Percentiles rank a stretch among this genome's conserved stretches.
Conservation (phyloP, 2,888 invertebrate genomes). For the Neoscelio sp. region DNA sequence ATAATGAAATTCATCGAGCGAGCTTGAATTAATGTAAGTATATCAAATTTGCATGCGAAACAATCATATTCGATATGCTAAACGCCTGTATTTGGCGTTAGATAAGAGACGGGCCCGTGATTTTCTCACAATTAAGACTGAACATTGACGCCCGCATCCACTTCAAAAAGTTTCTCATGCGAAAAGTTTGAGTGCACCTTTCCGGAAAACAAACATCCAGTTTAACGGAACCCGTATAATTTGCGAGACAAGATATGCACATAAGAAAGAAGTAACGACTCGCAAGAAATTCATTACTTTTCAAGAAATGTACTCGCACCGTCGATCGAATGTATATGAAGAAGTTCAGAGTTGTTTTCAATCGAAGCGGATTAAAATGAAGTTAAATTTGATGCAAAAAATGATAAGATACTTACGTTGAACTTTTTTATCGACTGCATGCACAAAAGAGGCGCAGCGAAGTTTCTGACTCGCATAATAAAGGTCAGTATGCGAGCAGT, state of each 20-base stretch:
- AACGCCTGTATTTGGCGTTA: constrained; percentile 23
- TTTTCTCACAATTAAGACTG: constrained; percentile 53
- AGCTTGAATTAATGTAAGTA: constrained; percentile 6
- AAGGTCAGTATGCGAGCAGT: not conserved
- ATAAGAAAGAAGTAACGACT: constrained; percentile 44
- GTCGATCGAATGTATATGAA: not conserved
- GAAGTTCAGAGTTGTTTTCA: constrained; percentile 37
- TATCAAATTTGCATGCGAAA: constrained; percentile 20
- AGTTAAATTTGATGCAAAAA: constrained; percentile 27
- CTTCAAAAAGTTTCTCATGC: constrained; percentile 60
- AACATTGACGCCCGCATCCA: constrained; percentile 56
- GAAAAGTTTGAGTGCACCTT: constrained; percentile 48
- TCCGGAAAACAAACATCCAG: constrained; percentile 48
- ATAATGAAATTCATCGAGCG: constrained; percentile 2
- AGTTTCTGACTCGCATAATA: constrained; percentile 23
- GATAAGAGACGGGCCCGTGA: constrained; percentile 2
- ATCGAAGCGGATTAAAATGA: constrained; percentile 32
- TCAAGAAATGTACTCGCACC: constrained; percentile 7
- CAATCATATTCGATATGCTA: constrained; percentile 33
- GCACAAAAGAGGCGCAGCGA: constrained; percentile 9
- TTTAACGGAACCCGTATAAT: constrained; percentile 45
- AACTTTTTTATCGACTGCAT: constrained; percentile 22
- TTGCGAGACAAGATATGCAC: constrained; percentile 42
- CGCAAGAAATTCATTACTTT: constrained; percentile 32
- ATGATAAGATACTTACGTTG: constrained; percentile 7